Base-by-base conservation (phyloP, 2,888 invertebrate genomes). In the Chaitophorus viminalis region DNA sequence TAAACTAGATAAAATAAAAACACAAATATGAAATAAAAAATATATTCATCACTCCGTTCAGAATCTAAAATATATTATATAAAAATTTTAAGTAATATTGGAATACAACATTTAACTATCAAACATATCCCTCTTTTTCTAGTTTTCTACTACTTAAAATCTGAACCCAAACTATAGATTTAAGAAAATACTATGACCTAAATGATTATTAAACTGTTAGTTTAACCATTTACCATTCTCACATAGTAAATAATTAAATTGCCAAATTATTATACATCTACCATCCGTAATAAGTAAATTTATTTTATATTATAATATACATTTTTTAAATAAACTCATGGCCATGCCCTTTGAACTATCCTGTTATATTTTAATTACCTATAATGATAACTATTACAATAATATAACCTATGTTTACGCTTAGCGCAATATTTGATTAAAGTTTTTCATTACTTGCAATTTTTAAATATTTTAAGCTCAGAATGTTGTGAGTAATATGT, bases 291-390 rank as follows among this genome's bases (percentile, higher is more conserved):
- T 36, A 72, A 72, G 31, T 74, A 5, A 74, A 25, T 8, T 25
- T 25, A 39, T 21, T 36, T 31, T 39, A 3, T 31, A 39, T 25
- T 25, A 33, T 18, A 18, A n/a, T 8, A n/a, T 81, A 60, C 33
- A 25, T n/a, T n/a, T 17, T 65, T 31, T 46, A 29, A 81, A 81
- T 39, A 70, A 46, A 29, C 21, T 46, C 81, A 68, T 81, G 81
- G 39, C 39, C 68, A 14, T 0, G 81, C 46, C 68, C 81, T 81
- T 46, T 39, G 21, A 81, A 31, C 39, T 68, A 5, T 21, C 31
- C 33, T 29, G 29, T 68, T 46, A n/a, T 68, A 68, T 46, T 39
- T 39, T 46, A 68, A 6, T 68, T 81, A n/a, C 8, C 33, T 36
- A 65, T 31, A n/a, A 1, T 9, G 31, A 31, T 70, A 70, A 14